Evolutionary conservation across 1,140 invertebrate genomes (phyloP), one percentile per base, ranked within the genome.

Genomic region (Lucilia sericata): DNA sequence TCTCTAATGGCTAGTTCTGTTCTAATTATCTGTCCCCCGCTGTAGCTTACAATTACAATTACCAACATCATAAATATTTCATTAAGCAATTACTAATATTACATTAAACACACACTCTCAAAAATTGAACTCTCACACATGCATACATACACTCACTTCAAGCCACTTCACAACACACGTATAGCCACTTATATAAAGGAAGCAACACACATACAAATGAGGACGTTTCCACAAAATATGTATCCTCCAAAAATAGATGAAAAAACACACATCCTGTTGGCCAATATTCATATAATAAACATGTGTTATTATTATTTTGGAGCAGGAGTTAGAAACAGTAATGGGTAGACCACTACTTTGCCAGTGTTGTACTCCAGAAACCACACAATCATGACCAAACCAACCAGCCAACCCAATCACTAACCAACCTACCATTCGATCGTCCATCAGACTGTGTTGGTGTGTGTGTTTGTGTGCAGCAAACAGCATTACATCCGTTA

Each of bases 1-100:
- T 36, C 25, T 30, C 25, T 30, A 2, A 30, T 30, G 25, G 25
- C 25, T 30, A 2, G 25, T 30, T 30, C 3, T 3, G 3, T 30
- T 42, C 42, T 42, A 42, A 42, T 42, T 10, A 42, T 42, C 10
- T 42, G 5, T 42, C 5, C 10, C 5, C 42, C 0, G 42, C 42
- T 42, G 42, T 42, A 42, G 2, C 42, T 30, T 60, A 60, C 14
- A 70, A 19, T 70, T 70, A 70, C 75, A 78, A 19, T 78, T 78
- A 78, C 75, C 42, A 47, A 78, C 75, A 47, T 42, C 75, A 78
- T 78, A 78, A 78, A 78, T 78, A 78, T 47, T 78, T 78, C 75
- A 78, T 78, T 78, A 78, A 78, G 75, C 75, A 78, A 78, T 78
- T 78, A 78, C 75, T 78, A 78, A 78, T 78, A 36, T 78, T 78